These are phyloP conservation scores for Synchiropus splendidus DNA, from an alignment of 2,113 vertebrate species.

Conservation along the genomic window DNA sequence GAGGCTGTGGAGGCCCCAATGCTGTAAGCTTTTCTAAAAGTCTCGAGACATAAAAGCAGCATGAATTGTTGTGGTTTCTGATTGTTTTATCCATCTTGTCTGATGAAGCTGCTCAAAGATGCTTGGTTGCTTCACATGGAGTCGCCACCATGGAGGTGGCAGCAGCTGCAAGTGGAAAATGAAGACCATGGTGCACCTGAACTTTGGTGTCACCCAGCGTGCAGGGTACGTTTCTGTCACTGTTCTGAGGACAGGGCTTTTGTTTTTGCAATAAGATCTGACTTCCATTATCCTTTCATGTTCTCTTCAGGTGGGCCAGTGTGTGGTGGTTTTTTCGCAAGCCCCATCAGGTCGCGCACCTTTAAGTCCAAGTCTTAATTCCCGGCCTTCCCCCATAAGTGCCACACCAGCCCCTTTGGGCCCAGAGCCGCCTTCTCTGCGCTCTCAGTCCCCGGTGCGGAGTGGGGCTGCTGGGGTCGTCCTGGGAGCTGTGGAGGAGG, in stretches of 20 bases:
- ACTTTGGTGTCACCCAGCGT: slow-evolving; percentile 95
- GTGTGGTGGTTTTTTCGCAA: slow-evolving; percentile 97
- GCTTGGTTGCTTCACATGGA: slow-evolving; percentile 93
- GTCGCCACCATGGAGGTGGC: slow-evolving; percentile 78
- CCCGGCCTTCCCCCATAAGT: slow-evolving; percentile 93
- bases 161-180: slow-evolving; percentile 90
- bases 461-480: slow-evolving; percentile 56
- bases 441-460: slow-evolving; percentile 85
- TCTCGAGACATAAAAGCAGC: too few relatives aligned
- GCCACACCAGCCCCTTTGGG: slow-evolving; percentile 82
- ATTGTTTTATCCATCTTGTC: background rate
- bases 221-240: slow-evolving; percentile 82
- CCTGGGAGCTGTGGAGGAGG: slow-evolving; percentile 75
- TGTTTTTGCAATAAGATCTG: background rate
- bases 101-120: slow-evolving; percentile 85
- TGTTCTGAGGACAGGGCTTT: background rate
- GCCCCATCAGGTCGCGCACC: slow-evolving; percentile 90
- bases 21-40: slow-evolving; percentile 92
- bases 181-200: slow-evolving; percentile 94
- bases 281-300: background rate
- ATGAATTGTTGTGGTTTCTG: background rate
- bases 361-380: slow-evolving; percentile 93
- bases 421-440: slow-evolving; percentile 79
- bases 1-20: slow-evolving; percentile 96
- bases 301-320: slow-evolving; percentile 82